These are phyloP conservation scores for Metallyticus violacea DNA, from an alignment of 2,888 invertebrate genomes.

Conservation along the genomic window DNA sequence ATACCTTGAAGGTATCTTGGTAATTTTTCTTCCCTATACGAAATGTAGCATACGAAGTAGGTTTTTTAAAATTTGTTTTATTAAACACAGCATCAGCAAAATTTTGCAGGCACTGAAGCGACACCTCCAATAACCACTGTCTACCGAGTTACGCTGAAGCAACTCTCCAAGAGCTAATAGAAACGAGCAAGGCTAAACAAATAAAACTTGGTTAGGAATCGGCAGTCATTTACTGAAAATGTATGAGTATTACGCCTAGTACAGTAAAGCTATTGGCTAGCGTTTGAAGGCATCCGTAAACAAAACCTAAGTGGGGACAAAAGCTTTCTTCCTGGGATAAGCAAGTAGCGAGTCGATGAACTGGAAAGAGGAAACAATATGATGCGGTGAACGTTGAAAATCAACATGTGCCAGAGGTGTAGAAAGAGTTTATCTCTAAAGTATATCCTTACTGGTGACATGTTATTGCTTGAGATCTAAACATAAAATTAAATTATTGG, in stretches of 20 bases:
- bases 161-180: not conserved
- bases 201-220: not conserved
- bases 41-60: no score
- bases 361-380: not conserved
- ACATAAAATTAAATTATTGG: no score
- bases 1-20: no score
- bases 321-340: no score
- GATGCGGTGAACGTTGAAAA: no score
- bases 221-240: not conserved
- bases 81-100: no score
- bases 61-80: no score
- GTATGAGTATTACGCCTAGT: not conserved
- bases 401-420: no score
- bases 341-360: not conserved
- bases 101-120: not conserved
- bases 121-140: not conserved
- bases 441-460: no score
- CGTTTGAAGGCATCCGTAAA: not conserved
- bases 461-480: no score
- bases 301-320: not conserved
- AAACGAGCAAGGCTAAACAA: not conserved
- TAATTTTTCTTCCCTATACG: no score
- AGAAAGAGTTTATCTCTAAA: no score
- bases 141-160: not conserved
- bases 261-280: not conserved